phyloP scores from a whole-genome alignment of 2,888 invertebrate genomes.

The Metellina segmentata region DNA sequence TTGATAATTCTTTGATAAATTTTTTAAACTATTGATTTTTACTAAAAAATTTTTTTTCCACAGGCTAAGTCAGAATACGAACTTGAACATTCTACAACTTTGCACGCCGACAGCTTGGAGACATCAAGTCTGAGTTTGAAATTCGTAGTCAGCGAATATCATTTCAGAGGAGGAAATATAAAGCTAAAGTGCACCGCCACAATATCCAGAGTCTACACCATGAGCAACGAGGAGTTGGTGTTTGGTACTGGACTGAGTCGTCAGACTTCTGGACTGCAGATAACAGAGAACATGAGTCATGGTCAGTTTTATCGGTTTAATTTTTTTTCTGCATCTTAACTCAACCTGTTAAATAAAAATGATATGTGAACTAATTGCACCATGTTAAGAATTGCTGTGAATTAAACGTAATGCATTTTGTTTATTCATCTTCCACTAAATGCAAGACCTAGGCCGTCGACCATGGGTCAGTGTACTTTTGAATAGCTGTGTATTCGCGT shows the following conservation, averaged over 20 bases:
- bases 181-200: conserved; percentile 76
- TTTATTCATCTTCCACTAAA: too few relatives aligned
- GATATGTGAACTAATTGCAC: too few relatives aligned
- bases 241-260: conserved; percentile 65
- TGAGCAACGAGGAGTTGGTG: conserved; percentile 76
- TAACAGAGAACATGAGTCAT: conserved; percentile 76
- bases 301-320: conserved; percentile 35
- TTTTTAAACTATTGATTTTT: too few relatives aligned
- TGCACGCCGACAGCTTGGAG: conserved; percentile 77
- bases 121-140: conserved; percentile 76
- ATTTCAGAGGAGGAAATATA: conserved; percentile 75
- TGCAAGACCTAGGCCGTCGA: too few relatives aligned
- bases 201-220: conserved; percentile 76
- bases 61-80: conserved; percentile 77
- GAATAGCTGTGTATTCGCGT: too few relatives aligned
- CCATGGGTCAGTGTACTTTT: too few relatives aligned
- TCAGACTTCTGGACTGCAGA: conserved; percentile 65
- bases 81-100: conserved; percentile 75
- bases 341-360: too few relatives aligned
- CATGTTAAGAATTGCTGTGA: too few relatives aligned
- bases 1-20: background rate
- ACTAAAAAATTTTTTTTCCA: background rate
- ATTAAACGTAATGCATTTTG: too few relatives aligned
- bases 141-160: conserved; percentile 73
- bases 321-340: too few relatives aligned